Evolutionary conservation across 2,888 invertebrate species (phyloP).

Genomic region (Crocallis elinguaria): DNA sequence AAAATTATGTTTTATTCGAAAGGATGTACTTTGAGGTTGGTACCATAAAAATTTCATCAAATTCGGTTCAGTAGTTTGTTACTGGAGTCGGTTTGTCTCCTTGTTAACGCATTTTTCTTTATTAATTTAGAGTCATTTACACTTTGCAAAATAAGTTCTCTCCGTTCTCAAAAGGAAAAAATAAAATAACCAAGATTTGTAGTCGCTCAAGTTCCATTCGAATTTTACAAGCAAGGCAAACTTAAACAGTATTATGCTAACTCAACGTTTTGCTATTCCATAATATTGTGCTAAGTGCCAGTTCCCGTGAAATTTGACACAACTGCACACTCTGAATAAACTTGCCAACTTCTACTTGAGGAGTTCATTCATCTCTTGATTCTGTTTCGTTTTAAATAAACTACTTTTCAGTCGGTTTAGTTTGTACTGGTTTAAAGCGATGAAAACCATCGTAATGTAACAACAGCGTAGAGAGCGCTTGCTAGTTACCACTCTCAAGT

Average conservation of each 20-base stretch:
- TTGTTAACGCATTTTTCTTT: too few species aligned
- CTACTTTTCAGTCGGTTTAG: background rate
- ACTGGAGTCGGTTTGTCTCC: too few species aligned
- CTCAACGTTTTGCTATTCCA: constrained; percentile 68
- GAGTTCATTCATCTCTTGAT: constrained; percentile 54
- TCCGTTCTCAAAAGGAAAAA: too few species aligned
- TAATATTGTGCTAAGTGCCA: constrained; percentile 75
- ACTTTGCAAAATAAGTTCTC: too few species aligned
- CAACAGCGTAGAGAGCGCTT: too few species aligned
- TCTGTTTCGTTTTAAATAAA: constrained; percentile 28
- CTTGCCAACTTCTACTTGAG: constrained; percentile 57
- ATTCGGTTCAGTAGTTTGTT: too few species aligned
- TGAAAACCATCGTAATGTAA: too few species aligned
- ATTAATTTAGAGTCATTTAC: too few species aligned
- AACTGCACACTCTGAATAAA: constrained; percentile 70
- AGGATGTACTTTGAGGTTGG: too few species aligned
- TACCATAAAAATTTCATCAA: too few species aligned
- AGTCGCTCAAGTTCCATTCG: constrained; percentile 41
- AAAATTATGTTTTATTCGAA: too few species aligned
- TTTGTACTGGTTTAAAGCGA: background rate
- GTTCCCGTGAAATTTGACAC: constrained; percentile 70
- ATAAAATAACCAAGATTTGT: background rate
- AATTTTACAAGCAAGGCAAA: constrained; percentile 55
- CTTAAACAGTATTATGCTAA: constrained; percentile 71
- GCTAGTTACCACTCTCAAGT: too few species aligned